Evolutionary conservation across 2,888 invertebrate genomes (phyloP), one percentile per base, ranked within the genome.

Genomic region (Trissoscelio sp.): DNA sequence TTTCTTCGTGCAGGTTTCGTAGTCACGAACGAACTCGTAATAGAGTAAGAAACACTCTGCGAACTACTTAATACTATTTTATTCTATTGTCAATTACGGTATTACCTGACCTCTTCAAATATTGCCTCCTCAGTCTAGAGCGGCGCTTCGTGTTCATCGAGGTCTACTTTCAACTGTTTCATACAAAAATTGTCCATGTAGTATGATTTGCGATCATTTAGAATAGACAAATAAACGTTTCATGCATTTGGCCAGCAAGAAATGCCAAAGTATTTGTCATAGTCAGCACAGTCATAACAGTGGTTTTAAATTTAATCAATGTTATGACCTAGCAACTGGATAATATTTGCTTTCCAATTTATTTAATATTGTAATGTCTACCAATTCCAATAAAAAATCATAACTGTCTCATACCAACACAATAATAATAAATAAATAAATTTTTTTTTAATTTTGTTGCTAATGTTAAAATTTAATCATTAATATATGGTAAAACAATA

Each of bases 1-100:
- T 80, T 80, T 11, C 77, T 28, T 83, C 83, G 80, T 80, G 80
- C 83, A 67, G 73, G 73, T 66, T 78, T 67, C 70, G 55, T 22
- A 55, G 80, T 83, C 83, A 83, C 83, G 80, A 83, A 51, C 70
- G 12, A 31, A 44, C 46, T 55, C 74, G 78, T 83, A 70, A 83
- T 81, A 81, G 79, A 80, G 62, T 79, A 48, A 66, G 73, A 70
- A 64, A 74, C 70, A 74, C 83, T 72, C 34, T 42, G 58, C 72
- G 66, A 66, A 73, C 79, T 58, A 67, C 79, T 73, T 79, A 64
- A 67, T 74, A 60, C 81, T 72, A 24, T 60, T 83, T 81, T 60
- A 73, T 79, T 74, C 75, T 79, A 82, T 81, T 75, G 72, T 70
- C 77, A 73, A 77, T 72, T 73, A 73, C 64, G 64, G 77, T 46